phyloP scores from a whole-genome alignment of 2,113 vertebrate genomes.

The Brachypodius melanocephalos region DNA sequence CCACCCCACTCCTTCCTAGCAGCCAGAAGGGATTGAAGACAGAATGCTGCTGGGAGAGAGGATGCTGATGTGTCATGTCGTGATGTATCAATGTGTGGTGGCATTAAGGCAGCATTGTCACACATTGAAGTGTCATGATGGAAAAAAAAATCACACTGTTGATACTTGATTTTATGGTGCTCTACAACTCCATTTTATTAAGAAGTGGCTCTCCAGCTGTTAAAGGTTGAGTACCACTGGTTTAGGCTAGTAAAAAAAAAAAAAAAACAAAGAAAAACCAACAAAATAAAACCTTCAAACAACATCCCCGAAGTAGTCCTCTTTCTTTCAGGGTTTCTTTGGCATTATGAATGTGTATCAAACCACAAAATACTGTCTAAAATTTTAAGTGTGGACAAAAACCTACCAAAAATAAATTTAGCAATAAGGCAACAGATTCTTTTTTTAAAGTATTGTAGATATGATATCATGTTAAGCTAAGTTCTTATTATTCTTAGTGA shows the following conservation, averaged over 20 bases:
- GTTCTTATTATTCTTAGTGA: background rate
- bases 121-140: constrained; percentile 64
- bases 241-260: constrained; percentile 62
- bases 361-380: constrained; percentile 68
- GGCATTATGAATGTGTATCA: background rate
- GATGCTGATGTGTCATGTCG: constrained; percentile 57
- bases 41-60: constrained; percentile 59
- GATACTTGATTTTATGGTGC: constrained; percentile 58
- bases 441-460: constrained; percentile 31
- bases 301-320: background rate
- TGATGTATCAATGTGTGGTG: constrained; percentile 64
- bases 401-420: constrained; percentile 12
- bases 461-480: background rate
- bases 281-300: background rate
- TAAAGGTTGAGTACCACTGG: constrained; percentile 77
- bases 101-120: constrained; percentile 34
- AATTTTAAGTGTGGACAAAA: constrained; percentile 11
- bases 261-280: background rate
- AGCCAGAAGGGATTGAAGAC: constrained; percentile 48
- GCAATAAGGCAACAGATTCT: constrained; percentile 52
- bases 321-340: constrained; percentile 49
- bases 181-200: constrained; percentile 66
- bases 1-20: constrained; percentile 58
- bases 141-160: constrained; percentile 13
- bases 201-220: constrained; percentile 76